phyloP scores from a whole-genome alignment of 2,113 vertebrate genomes.

The Hemiscyllium ocellatum region DNA sequence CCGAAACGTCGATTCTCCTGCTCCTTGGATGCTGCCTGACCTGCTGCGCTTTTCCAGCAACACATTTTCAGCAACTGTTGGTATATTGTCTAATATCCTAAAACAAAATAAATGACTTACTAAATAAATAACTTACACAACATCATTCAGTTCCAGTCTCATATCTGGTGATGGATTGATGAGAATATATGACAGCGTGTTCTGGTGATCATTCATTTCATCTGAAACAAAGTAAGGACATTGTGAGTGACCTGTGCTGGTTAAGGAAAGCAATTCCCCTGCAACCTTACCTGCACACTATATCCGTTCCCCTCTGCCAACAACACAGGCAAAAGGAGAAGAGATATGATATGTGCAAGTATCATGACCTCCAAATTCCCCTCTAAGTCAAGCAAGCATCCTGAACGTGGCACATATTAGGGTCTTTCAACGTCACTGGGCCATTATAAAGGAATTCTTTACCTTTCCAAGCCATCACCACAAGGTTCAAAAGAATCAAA shows the following conservation, averaged over 20 bases:
- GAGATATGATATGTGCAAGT: not conserved
- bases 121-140: slow-evolving; percentile 70
- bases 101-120: slow-evolving; percentile 60
- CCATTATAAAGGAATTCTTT: not conserved
- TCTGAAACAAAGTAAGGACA: slow-evolving; percentile 55
- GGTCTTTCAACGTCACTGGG: not conserved
- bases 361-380: not conserved
- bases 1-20: too few species aligned
- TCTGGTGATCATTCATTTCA: slow-evolving; percentile 92
- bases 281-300: not conserved
- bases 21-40: too few species aligned
- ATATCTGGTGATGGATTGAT: slow-evolving; percentile 91
- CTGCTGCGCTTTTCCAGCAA: too few species aligned
- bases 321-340: not conserved
- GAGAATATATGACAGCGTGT: slow-evolving; percentile 85
- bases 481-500: not conserved
- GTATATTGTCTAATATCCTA: not conserved
- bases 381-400: not conserved
- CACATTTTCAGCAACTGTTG: too few species aligned
- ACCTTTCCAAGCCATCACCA: not conserved
- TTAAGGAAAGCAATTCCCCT: not conserved
- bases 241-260: slow-evolving; percentile 15
- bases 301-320: not conserved
- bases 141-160: slow-evolving; percentile 82
- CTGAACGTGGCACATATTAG: not conserved